Percentiles rank a stretch among this genome's conserved stretches.
phyloP scores from a whole-genome alignment of 2,797 vertebrate species.

The Gastrophryne carolinensis region DNA sequence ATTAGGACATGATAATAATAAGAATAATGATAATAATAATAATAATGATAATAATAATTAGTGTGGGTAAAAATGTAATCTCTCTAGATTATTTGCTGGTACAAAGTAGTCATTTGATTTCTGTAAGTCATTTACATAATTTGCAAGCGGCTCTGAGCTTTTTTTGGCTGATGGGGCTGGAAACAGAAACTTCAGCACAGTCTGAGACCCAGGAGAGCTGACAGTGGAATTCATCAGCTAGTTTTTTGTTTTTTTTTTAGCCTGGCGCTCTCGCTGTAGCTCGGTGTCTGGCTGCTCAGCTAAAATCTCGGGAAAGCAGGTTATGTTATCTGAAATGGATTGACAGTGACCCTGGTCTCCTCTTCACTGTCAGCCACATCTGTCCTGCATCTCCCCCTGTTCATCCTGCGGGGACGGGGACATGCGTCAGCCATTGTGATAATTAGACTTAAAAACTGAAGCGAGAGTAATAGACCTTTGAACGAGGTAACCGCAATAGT shows the following conservation, averaged over 20 bases:
- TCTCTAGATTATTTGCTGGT: not conserved
- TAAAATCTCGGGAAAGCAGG: slow-evolving; percentile 21
- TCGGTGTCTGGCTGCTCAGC: slow-evolving; percentile 45
- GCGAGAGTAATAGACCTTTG: not conserved
- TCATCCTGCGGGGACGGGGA: not conserved
- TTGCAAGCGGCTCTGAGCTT: slow-evolving; percentile 12
- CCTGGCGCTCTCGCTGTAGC: slow-evolving; percentile 23
- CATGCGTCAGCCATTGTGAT: not conserved
- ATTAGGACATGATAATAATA: too few species aligned
- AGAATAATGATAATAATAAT: too few species aligned
- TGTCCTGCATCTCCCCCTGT: not conserved
- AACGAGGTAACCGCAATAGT: not conserved
- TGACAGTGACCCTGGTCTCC: not conserved
- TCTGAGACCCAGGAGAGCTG: slow-evolving; percentile 47
- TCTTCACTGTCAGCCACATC: not conserved
- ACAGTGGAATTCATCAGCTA: slow-evolving; percentile 47
- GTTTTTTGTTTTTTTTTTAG: too few species aligned
- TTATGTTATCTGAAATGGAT: not conserved
- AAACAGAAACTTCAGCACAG: slow-evolving; percentile 48
- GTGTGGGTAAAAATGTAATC: too few species aligned
- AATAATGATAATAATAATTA: too few species aligned
- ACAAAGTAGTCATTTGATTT: not conserved
- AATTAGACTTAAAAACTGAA: not conserved
- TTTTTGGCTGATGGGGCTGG: slow-evolving; percentile 36
- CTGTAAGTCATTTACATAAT: slow-evolving; percentile 15